Conservation (phyloP, 2,797 vertebrate genomes). For the Austrolebias charrua region DNA sequence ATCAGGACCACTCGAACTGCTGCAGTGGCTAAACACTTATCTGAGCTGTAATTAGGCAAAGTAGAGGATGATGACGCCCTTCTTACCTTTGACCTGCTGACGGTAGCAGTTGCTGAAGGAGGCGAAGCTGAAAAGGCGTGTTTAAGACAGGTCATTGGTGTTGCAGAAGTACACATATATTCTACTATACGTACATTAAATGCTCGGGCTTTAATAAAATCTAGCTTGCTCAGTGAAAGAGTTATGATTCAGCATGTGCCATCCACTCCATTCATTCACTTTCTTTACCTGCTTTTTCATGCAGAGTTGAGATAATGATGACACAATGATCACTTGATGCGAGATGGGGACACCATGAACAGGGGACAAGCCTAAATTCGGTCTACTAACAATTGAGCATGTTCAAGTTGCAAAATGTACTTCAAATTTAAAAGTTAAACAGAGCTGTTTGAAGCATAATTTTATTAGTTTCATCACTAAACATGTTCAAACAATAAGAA, state of each 20-base stretch:
- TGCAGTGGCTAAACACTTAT: slow-evolving; percentile 41
- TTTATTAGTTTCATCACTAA: background rate
- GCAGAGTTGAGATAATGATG: too few species aligned
- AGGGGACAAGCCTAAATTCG: too few species aligned
- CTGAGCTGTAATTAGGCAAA: slow-evolving; percentile 75
- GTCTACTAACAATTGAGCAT: too few species aligned
- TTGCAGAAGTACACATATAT: background rate
- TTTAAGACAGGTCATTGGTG: slow-evolving; percentile 23
- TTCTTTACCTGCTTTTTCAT: too few species aligned
- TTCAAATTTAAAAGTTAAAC: background rate
- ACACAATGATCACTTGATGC: too few species aligned
- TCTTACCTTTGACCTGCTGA: slow-evolving; percentile 43
- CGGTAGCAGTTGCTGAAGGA: slow-evolving; percentile 14
- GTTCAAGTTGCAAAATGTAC: too few species aligned
- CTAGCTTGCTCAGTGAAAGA: background rate
- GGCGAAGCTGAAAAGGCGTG: slow-evolving; percentile 41
- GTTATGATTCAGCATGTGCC: background rate
- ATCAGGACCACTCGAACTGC: slow-evolving; percentile 51
- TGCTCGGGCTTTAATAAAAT: too few species aligned
- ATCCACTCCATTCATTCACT: background rate
- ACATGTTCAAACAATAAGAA: background rate
- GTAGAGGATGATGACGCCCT: slow-evolving; percentile 69
- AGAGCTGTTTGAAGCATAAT: background rate
- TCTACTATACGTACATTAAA: too few species aligned
- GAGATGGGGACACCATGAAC: too few species aligned